These are phyloP conservation scores for Cryptotermes secundus DNA, from an alignment of 1,140 invertebrate species.

Conservation along the genomic window DNA sequence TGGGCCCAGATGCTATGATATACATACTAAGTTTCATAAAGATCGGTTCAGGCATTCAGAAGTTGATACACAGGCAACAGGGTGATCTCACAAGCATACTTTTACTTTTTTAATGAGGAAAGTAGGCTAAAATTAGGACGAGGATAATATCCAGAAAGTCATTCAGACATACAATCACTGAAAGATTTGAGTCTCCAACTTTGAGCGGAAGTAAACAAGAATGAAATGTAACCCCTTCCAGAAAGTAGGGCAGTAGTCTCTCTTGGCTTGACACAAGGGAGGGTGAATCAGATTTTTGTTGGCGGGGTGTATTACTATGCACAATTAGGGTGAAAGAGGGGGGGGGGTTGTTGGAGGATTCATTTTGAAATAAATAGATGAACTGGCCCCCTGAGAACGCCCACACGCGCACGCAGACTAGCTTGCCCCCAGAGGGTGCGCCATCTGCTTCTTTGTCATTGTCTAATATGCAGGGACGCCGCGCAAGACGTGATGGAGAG, in stretches of 20 bases:
- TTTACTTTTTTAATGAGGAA: too few species aligned
- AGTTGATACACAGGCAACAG: too few species aligned
- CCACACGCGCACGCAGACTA: neutral
- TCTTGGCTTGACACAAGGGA: neutral
- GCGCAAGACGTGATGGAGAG: neutral
- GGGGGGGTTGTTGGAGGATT: too few species aligned
- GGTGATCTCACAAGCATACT: too few species aligned
- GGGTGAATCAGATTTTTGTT: conserved; percentile 3
- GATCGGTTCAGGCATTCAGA: too few species aligned
- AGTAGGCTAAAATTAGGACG: too few species aligned
- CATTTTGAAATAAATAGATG: neutral
- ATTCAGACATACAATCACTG: too few species aligned
- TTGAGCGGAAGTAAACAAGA: neutral
- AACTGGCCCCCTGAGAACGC: conserved; percentile 8
- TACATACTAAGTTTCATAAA: too few species aligned
- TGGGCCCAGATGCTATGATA: too few species aligned
- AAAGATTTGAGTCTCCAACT: too few species aligned
- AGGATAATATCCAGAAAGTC: too few species aligned
- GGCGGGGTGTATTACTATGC: neutral
- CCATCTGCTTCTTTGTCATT: neutral
- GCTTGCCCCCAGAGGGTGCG: neutral
- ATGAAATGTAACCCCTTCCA: neutral
- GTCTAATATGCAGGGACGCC: neutral
- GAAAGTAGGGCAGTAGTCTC: neutral
- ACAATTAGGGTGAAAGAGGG: neutral